Base-by-base conservation (phyloP, 2,888 invertebrate genomes). In the Kuschelorhynchus macadamiae region DNA sequence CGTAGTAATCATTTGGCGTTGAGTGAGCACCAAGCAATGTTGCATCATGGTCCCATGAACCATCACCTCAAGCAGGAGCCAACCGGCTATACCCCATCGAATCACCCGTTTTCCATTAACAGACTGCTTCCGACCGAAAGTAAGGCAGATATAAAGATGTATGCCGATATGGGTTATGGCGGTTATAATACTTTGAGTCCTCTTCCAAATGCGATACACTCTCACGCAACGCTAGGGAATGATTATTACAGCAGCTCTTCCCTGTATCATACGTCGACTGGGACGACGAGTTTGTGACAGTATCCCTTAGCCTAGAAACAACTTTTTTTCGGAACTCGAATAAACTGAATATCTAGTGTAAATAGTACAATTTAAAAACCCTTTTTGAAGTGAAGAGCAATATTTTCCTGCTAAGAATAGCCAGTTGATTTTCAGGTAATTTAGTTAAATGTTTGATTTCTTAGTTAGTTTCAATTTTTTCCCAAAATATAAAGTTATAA, bases 101-200 rank as follows among this genome's bases (percentile, higher is more conserved):
- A 89, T 82, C 96, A 96, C 82, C 97, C 97, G 18, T 97, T 97
- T 87, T 95, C 95, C 83, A 97, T 97, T 84, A 96, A 94, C 78
- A 91, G 96, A 83, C 88, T 97, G 81, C 88, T 97, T 80, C 96
- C 96, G 59, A 89, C 91, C 56, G 94, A 94, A 83, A 91, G 92
- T 74, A 95, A 95, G 84, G 88, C 94, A 74, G 96, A 96, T 85
- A 90, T 95, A 77, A 96, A 95, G 85, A 94, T 96, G 93, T 96
- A 96, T 85, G 75, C 76, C 0, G 95, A 93, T 80, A 93, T 92
- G 85, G 62, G 56, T 5, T 86, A 86, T 33, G 88, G 88, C 66
- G 88, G 88, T 66, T 89, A 89, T 76, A 89, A 88, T 76, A 87
- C 88, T 56, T 85, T 88, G 74, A 89, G 88, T 78, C 88, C 88